phyloP scores from a whole-genome alignment of 2,888 invertebrate genomes.

The Crossocerus cetratus region DNA sequence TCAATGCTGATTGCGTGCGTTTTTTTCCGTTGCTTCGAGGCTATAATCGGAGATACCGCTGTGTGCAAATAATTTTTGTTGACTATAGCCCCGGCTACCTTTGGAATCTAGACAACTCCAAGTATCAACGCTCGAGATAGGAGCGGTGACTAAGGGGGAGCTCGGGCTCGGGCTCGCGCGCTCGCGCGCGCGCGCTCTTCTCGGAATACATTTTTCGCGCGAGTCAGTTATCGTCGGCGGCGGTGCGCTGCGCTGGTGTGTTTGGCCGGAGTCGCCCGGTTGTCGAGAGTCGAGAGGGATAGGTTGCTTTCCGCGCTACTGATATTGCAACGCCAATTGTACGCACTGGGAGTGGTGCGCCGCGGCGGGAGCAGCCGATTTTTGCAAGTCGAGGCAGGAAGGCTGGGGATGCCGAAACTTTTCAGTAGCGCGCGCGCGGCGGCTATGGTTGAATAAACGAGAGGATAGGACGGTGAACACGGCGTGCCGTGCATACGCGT shows the following conservation, averaged over 20 bases:
- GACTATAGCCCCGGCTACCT: conserved; percentile 49
- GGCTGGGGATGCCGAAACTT: conserved; percentile 54
- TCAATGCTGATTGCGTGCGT: conserved; percentile 54
- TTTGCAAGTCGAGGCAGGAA: conserved; percentile 53
- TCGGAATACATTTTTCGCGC: conserved; percentile 44
- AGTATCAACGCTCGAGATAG: conserved; percentile 53
- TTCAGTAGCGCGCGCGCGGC: conserved; percentile 51
- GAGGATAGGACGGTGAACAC: conserved; percentile 50
- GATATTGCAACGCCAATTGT: conserved; percentile 44
- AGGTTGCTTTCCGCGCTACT: conserved; percentile 31
- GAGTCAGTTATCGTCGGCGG: conserved; percentile 40
- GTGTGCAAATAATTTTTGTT: conserved; percentile 52
- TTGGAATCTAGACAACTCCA: conserved; percentile 51
- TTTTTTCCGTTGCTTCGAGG: conserved; percentile 42
- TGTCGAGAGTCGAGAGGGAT: conserved; percentile 4
- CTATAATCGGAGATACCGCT: conserved; percentile 50
- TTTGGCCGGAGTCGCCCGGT: too few species aligned
- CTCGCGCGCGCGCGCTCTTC: too few species aligned
- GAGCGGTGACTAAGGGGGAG: conserved; percentile 37
- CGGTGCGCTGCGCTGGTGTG: conserved; percentile 31
- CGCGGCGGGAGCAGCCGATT: too few species aligned
- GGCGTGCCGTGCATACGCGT: conserved; percentile 72
- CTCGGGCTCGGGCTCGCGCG: too few species aligned
- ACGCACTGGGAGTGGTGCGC: conserved; percentile 36
- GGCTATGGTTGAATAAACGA: conserved; percentile 61